These are phyloP conservation scores for Oscheius sp. DNA, from an alignment of 2,888 invertebrate genomes.

Conservation along the genomic window DNA sequence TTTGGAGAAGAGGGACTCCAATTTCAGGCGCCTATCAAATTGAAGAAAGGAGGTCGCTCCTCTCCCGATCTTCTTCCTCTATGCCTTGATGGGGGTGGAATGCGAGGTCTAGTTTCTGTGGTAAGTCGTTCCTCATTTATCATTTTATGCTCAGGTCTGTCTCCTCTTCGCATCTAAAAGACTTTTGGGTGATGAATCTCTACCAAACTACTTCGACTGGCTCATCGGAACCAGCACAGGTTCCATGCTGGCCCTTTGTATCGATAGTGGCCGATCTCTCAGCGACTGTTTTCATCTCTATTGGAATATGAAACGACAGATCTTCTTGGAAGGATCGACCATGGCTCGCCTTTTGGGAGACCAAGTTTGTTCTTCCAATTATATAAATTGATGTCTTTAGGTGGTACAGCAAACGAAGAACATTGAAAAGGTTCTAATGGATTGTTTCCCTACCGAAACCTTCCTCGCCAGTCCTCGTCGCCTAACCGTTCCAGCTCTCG, in stretches of 20 bases:
- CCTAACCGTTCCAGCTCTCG: slow-evolving; percentile 63
- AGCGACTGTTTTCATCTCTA: slow-evolving; percentile 59
- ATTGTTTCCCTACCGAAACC: slow-evolving; percentile 59
- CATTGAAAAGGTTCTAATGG: slow-evolving; percentile 54
- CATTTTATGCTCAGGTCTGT: slow-evolving; percentile 35
- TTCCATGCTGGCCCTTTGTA: slow-evolving; percentile 59
- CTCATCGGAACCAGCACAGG: slow-evolving; percentile 64
- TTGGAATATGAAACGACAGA: slow-evolving; percentile 66
- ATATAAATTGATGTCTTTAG: slow-evolving; percentile 26
- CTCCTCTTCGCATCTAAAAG: slow-evolving; percentile 62
- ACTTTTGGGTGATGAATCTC: slow-evolving; percentile 60
- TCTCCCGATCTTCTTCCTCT: slow-evolving; percentile 53
- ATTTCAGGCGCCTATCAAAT: slow-evolving; percentile 11
- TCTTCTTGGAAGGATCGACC: slow-evolving; percentile 63
- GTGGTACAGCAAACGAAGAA: slow-evolving; percentile 51
- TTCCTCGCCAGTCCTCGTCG: slow-evolving; percentile 50
- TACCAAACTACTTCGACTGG: slow-evolving; percentile 62
- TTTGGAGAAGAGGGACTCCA: background rate
- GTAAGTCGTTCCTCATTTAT: slow-evolving; percentile 16
- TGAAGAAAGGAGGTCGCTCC: slow-evolving; percentile 30
- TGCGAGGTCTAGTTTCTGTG: slow-evolving; percentile 63
- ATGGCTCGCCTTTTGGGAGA: slow-evolving; percentile 62
- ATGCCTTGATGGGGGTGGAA: slow-evolving; percentile 63
- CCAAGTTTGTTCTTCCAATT: slow-evolving; percentile 44
- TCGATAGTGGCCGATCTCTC: slow-evolving; percentile 59